These are phyloP conservation scores for Rachycentron canadum DNA, from an alignment of 2,797 vertebrate species.

Conservation along the genomic window DNA sequence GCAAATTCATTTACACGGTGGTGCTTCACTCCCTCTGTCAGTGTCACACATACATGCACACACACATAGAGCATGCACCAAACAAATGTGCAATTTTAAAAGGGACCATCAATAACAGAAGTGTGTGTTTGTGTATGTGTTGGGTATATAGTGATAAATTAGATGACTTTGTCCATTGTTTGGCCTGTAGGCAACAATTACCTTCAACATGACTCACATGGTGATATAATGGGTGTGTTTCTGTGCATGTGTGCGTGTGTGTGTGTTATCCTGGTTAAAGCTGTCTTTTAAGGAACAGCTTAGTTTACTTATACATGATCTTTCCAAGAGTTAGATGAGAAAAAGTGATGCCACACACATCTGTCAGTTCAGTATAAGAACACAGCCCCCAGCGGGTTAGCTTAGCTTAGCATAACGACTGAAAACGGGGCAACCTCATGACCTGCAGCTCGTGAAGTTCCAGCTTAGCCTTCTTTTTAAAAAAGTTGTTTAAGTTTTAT, in stretches of 20 bases:
- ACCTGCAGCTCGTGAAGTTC: no score
- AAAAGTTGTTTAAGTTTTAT: no score
- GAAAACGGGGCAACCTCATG: no score
- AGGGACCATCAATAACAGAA: slow-evolving; percentile 30
- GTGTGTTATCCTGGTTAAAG: background rate
- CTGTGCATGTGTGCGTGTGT: background rate
- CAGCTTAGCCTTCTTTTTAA: no score
- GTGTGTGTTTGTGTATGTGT: slow-evolving; percentile 17
- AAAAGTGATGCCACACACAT: no score
- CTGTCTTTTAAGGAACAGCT: background rate
- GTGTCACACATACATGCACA: slow-evolving; percentile 9
- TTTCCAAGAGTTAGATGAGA: no score
- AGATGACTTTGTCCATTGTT: slow-evolving; percentile 45
- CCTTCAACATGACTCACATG: slow-evolving; percentile 46
- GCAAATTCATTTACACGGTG: slow-evolving; percentile 34
- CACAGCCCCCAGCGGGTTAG: no score
- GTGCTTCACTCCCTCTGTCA: slow-evolving; percentile 8
- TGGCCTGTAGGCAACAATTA: slow-evolving; percentile 51
- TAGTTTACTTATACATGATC: background rate
- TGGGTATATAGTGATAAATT: slow-evolving; percentile 61
- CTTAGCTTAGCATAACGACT: no score
- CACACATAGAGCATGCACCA: slow-evolving; percentile 1
- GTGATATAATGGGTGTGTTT: background rate
- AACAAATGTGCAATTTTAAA: background rate
- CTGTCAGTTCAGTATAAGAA: no score